Evolutionary conservation across 2,797 vertebrate species (phyloP).

Genomic region (Danio choprae): DNA sequence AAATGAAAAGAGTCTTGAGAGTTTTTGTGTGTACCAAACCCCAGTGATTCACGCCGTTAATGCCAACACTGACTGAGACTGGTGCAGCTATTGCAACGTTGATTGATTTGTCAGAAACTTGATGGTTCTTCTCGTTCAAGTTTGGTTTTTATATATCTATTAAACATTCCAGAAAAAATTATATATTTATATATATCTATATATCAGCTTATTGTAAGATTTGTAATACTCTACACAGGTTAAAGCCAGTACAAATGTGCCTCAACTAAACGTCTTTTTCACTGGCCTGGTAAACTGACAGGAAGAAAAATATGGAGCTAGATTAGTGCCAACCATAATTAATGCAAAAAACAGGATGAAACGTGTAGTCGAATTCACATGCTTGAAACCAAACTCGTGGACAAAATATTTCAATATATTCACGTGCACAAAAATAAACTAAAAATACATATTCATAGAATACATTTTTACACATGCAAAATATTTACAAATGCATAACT

Average conservation of each 20-base stretch:
- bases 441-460: no score
- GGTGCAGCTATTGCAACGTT: slow-evolving; percentile 70
- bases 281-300: slow-evolving; percentile 24
- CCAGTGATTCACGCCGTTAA: slow-evolving; percentile 40
- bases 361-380: no score
- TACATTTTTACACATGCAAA: no score
- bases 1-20: slow-evolving; percentile 52
- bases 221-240: slow-evolving; percentile 50
- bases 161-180: slow-evolving; percentile 41
- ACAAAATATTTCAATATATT: no score
- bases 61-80: slow-evolving; percentile 54
- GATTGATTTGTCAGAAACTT: slow-evolving; percentile 68
- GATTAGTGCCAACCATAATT: no score
- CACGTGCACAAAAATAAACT: no score
- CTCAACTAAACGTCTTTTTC: slow-evolving; percentile 20
- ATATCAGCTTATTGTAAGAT: slow-evolving; percentile 49
- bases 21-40: slow-evolving; percentile 28
- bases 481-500: no score
- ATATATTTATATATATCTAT: slow-evolving; percentile 12
- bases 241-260: slow-evolving; percentile 47
- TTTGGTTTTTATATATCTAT: slow-evolving; percentile 44
- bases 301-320: background rate
- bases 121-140: slow-evolving; percentile 55
- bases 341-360: no score
- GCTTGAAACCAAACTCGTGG: no score